phyloP scores from a whole-genome alignment of 2,113 vertebrate species.

The Actenoides hombroni region DNA sequence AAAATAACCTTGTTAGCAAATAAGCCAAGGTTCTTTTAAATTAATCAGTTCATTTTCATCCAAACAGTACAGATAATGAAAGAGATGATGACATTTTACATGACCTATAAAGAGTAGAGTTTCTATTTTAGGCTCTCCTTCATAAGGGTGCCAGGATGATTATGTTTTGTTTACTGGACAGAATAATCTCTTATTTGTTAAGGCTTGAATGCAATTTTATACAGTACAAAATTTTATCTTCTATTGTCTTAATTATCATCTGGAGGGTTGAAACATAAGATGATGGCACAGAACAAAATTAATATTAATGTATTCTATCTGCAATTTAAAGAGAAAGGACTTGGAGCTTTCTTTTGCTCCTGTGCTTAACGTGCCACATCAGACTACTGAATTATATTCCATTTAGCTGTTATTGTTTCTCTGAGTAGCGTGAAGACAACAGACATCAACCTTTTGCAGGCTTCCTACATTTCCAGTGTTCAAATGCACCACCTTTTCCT shows the following conservation, averaged over 20 bases:
- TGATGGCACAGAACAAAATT: background rate
- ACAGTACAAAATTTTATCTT: slow-evolving; percentile 41
- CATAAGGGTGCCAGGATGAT: slow-evolving; percentile 38
- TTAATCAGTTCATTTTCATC: slow-evolving; percentile 61
- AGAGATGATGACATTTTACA: slow-evolving; percentile 40
- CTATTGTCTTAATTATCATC: slow-evolving; percentile 48
- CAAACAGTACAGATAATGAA: slow-evolving; percentile 57
- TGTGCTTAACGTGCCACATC: background rate
- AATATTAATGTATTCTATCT: background rate
- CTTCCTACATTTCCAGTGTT: background rate
- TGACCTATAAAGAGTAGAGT: slow-evolving; percentile 48
- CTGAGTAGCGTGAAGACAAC: background rate
- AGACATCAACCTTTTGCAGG: background rate
- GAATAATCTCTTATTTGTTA: slow-evolving; percentile 67
- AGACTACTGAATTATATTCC: background rate
- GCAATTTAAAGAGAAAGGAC: slow-evolving; percentile 26
- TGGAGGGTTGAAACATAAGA: slow-evolving; percentile 31
- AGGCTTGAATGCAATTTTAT: slow-evolving; percentile 20
- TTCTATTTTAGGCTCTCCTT: slow-evolving; percentile 57
- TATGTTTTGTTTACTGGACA: slow-evolving; percentile 63
- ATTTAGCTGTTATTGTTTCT: background rate
- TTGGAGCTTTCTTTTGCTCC: slow-evolving; percentile 7
- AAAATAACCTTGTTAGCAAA: slow-evolving; percentile 44
- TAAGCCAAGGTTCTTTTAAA: slow-evolving; percentile 52
- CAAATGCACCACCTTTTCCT: background rate